Conservation (phyloP, 2,113 vertebrate species). For the Pedetes capensis region DNA sequence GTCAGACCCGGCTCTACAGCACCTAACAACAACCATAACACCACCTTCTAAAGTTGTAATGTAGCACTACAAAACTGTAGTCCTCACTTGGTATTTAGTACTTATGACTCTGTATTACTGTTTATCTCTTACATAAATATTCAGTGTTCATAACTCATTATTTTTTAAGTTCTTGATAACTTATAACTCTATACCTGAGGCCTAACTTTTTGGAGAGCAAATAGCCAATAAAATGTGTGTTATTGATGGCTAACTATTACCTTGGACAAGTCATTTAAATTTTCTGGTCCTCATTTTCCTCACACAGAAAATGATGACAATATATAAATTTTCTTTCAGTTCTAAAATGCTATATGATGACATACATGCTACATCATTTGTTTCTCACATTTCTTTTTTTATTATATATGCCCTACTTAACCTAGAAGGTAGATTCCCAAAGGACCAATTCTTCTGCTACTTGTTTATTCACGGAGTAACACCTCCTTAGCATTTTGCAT, state of each 20-base stretch:
- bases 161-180: slow-evolving; percentile 16
- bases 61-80: not conserved
- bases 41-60: not conserved
- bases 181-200: not conserved
- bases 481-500: not conserved
- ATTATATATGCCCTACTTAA: not conserved
- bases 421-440: not conserved
- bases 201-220: slow-evolving; percentile 51
- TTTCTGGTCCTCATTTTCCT: not conserved
- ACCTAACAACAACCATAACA: too few species aligned
- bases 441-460: not conserved
- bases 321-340: not conserved
- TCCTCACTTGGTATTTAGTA: not conserved
- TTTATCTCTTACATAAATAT: slow-evolving; percentile 22
- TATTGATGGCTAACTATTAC: not conserved
- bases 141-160: slow-evolving; percentile 14
- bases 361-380: not conserved
- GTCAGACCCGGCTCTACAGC: too few species aligned
- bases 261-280: not conserved
- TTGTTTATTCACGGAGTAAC: not conserved
- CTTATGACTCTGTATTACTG: not conserved
- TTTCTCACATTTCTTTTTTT: not conserved
- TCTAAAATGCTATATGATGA: not conserved
- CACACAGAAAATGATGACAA: slow-evolving; percentile 22
- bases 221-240: not conserved